Base-by-base conservation (phyloP, 2,113 vertebrate genomes). In the Pollimyrus isidori region DNA sequence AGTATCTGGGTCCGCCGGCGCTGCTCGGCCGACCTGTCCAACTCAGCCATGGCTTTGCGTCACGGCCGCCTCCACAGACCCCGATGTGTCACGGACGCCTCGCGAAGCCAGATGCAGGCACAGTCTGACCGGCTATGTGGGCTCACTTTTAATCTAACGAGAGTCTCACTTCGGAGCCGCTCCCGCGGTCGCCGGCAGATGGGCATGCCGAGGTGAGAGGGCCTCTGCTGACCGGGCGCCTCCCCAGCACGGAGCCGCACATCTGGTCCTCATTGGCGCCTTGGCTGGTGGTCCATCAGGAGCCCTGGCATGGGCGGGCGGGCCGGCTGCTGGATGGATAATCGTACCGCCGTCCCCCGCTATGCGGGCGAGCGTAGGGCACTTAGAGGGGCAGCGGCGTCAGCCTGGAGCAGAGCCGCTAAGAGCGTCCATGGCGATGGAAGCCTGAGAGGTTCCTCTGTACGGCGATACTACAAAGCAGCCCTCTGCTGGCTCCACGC, bases 251-350 rank as follows among this genome's bases (percentile, higher is more conserved):
- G 39, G 76, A 0, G 76, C 76, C 9, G 39, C 76, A 82, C 76
- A 82, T 82, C 76, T 82, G 76, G 76, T 39, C 76, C 76, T 82
- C 76, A 82, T 82, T 82, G 76, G 76, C 76, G 21, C 76, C 76
- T 82, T 45, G 76, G 39, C 76, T 82, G 76, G 76, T 45, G 76
- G 76, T 82, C 76, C 76, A 82, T 82, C 76, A 82, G 76, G 76
- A 82, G 76, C 42, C 1, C 39, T 45, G 42, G 76, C 76, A 82
- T 0, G n/a, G 6, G 76, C 76, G 5, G 76, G 1, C 10, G 17
- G 17, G 35, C 76, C 15, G 35, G 76, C 76, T 82, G 76, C 76
- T 45, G 39, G 76, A 39, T 82, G 76, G 76, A 45, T 82, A 45
- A 82, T 45, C 42, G 76, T 21, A 45, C 4, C 76, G 45, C 76